Evolutionary conservation across 2,113 vertebrate species (phyloP).

Genomic region (Mus pahari): DNA sequence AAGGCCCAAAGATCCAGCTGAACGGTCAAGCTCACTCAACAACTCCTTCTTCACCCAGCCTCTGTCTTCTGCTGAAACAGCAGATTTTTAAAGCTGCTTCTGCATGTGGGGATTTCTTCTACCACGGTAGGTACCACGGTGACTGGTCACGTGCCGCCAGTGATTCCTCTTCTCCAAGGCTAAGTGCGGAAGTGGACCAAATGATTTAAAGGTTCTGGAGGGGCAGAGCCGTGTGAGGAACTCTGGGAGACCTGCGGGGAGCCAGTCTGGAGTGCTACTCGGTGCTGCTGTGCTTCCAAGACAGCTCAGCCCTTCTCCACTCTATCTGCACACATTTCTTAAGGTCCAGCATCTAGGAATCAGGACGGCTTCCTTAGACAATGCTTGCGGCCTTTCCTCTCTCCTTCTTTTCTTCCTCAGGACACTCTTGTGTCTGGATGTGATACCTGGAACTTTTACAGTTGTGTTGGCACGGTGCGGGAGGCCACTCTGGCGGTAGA

Average conservation of each 20-base stretch:
- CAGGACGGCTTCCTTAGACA: neutral
- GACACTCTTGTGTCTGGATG: neutral
- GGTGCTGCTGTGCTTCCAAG: neutral
- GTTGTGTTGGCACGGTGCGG: neutral
- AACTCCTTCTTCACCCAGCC: neutral
- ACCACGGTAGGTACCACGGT: neutral
- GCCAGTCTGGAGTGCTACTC: neutral
- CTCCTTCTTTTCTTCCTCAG: neutral
- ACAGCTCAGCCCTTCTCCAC: neutral
- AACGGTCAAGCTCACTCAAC: neutral
- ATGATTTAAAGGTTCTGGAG: neutral
- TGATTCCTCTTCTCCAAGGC: neutral
- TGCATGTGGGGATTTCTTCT: neutral
- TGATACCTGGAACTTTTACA: neutral
- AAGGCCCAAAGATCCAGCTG: neutral
- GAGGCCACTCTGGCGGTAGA: neutral
- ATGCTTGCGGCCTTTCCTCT: neutral
- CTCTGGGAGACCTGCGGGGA: neutral
- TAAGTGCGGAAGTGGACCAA: neutral
- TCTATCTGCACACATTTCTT: neutral
- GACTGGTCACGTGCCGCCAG: neutral
- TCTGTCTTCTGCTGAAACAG: conserved; percentile 8
- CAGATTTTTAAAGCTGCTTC: neutral
- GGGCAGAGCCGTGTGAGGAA: neutral
- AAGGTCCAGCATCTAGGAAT: neutral